Percentiles rank a stretch among this genome's conserved stretches.
These are phyloP conservation scores for Ptychoptera albimana DNA, from an alignment of 2,888 invertebrate genomes.

Conservation along the genomic window DNA sequence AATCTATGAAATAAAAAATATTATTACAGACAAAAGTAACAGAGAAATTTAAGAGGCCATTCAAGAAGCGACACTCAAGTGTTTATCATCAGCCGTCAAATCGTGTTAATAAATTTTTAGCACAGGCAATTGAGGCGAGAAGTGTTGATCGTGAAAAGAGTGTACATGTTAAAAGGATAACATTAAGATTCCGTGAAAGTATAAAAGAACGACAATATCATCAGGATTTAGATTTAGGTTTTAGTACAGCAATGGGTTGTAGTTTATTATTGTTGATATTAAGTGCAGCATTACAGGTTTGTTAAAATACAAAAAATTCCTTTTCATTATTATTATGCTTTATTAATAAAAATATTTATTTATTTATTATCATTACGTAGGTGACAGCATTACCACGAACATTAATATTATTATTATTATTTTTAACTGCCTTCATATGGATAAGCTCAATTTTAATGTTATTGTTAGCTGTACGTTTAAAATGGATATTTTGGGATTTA, in stretches of 20 bases:
- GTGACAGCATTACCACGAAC: conserved; percentile 64
- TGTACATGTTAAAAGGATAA: conserved; percentile 71
- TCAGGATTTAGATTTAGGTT: conserved; percentile 69
- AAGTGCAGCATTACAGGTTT: conserved; percentile 52
- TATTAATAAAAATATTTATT: not conserved
- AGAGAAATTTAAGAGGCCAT: conserved; percentile 73
- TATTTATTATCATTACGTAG: conserved; percentile 29
- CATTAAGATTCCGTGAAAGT: conserved; percentile 70
- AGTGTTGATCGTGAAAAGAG: conserved; percentile 83
- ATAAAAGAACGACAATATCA: conserved; percentile 82
- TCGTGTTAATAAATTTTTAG: conserved; percentile 81
- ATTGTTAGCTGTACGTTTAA: conserved; percentile 63
- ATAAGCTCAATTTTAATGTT: conserved; percentile 73
- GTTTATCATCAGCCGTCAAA: conserved; percentile 80
- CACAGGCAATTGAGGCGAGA: conserved; percentile 79
- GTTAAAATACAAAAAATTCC: not conserved
- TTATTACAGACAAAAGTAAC: conserved; percentile 62
- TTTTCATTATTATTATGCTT: not conserved
- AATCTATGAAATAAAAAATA: not conserved
- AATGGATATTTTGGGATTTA: conserved; percentile 76
- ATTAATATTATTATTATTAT: conserved; percentile 64
- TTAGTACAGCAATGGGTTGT: conserved; percentile 67
- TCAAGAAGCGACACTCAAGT: conserved; percentile 75
- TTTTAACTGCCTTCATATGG: conserved; percentile 82
- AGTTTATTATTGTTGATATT: conserved; percentile 59